Conservation (phyloP, 2,113 vertebrate species). For the Girardinichthys multiradiatus region DNA sequence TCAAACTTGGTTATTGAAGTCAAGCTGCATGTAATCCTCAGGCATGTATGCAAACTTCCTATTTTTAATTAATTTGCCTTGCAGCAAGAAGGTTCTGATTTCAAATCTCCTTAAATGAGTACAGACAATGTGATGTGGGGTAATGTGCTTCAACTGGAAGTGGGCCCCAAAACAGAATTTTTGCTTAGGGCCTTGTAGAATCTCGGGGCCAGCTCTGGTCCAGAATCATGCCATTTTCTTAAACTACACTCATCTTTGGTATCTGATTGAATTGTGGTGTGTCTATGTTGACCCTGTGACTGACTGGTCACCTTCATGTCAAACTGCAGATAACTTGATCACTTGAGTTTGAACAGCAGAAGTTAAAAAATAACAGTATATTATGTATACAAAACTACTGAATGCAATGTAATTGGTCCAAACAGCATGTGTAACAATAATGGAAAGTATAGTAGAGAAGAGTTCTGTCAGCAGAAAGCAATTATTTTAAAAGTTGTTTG, state of each 20-base stretch:
- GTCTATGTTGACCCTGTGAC: neutral
- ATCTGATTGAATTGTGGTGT: too few relatives aligned
- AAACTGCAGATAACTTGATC: slow-evolving; percentile 17
- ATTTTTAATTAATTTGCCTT: too few relatives aligned
- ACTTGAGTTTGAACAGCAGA: slow-evolving; percentile 12
- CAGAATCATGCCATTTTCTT: too few relatives aligned
- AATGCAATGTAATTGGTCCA: slow-evolving; percentile 3
- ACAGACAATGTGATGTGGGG: too few relatives aligned
- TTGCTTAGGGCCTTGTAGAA: neutral
- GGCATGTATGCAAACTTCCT: neutral
- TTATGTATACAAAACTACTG: neutral
- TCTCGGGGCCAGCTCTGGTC: too few relatives aligned
- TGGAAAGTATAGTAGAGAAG: too few relatives aligned
- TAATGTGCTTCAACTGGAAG: neutral
- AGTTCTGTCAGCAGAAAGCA: slow-evolving; percentile 24
- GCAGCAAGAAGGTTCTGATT: neutral
- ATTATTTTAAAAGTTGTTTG: slow-evolving; percentile 42
- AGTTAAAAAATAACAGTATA: neutral
- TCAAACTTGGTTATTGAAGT: neutral
- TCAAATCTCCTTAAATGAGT: neutral
- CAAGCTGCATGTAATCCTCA: too few relatives aligned
- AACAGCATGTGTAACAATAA: neutral
- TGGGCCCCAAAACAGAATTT: neutral
- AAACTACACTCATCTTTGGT: too few relatives aligned
- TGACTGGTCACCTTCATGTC: neutral